Evolutionary conservation across 2,113 vertebrate genomes (phyloP), one percentile per base, ranked within the genome.

Genomic region (Hemichromis elongatus): DNA sequence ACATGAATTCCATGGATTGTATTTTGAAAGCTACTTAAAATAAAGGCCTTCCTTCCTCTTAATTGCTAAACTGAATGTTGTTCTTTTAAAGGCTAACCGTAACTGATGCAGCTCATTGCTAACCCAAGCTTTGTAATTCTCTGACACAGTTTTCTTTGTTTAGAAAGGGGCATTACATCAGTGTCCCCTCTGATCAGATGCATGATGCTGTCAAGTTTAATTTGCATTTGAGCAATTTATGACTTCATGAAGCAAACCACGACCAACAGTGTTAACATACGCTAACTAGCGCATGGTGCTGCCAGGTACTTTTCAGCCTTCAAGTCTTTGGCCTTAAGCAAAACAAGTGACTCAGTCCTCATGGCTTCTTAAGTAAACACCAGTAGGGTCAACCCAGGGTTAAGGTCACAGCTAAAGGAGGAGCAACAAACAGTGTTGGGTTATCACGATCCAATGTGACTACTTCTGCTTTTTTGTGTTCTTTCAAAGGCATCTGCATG

Each of bases 401-500:
- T 52, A 86, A 57, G 5, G 68, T 61, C 81, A 42, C 3, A 47
- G 42, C 87, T 63, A 77, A 85, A 84, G 79, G 83, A 18, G 83
- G 81, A 80, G 42, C 82, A 83, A 77, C 77, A 85, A 70, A 79
- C 85, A 80, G 47, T 21, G 37, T 66, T 77, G 77, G 77, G 63
- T 86, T 87, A 80, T 82, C 91, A 63, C 3, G 13, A 50, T 86
- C 84, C 83, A 87, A 88, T 79, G 37, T 82, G 90, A 66, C 83
- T 90, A 90, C 81, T 86, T 90, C 59, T 81, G 78, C 30, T 30
- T 89, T 83, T 80, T 81, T 81, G 66, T 42, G 80, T 47, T 68
- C 78, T 75, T 56, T 93, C 92, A 92, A 92, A 93, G 86, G 79
- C 85, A 81, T 85, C 81, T 92, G 92, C 86, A 94, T 92, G 89